These are phyloP conservation scores for Chromis chromis DNA, from an alignment of 2,797 vertebrate genomes.

Conservation along the genomic window DNA sequence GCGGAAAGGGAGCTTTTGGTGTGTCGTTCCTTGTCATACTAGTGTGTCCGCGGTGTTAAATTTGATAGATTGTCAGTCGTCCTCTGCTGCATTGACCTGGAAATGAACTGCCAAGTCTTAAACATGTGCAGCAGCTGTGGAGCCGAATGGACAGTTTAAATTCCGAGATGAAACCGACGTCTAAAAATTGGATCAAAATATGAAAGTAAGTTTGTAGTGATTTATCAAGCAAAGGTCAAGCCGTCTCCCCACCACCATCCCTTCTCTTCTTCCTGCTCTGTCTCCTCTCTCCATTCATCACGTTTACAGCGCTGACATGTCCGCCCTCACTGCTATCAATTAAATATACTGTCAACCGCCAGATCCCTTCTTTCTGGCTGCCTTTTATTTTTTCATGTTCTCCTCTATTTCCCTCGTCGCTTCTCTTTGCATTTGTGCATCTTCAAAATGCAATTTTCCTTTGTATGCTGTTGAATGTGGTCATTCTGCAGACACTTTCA, in stretches of 20 bases:
- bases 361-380: conserved; percentile 3
- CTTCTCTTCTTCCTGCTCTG: conserved; percentile 17
- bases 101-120: no score
- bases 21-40: background rate
- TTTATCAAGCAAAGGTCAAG: conserved; percentile 53
- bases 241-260: background rate
- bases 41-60: background rate
- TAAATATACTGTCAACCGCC: conserved; percentile 54
- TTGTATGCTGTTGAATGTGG: background rate
- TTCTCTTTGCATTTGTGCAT: background rate
- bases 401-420: conserved; percentile 3
- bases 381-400: background rate
- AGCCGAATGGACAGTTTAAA: background rate
- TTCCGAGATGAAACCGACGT: background rate
- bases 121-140: no score
- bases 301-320: conserved; percentile 51
- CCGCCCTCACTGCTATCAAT: conserved; percentile 55
- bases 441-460: background rate
- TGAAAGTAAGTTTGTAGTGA: conserved; percentile 29
- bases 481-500: background rate
- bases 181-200: conserved; percentile 31
- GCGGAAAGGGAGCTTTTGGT: no score
- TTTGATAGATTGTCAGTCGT: background rate
- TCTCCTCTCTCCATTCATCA: conserved; percentile 53
- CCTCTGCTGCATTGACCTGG: no score